phyloP scores from a whole-genome alignment of 2,113 vertebrate genomes.

The Hiodon tergisus region DNA sequence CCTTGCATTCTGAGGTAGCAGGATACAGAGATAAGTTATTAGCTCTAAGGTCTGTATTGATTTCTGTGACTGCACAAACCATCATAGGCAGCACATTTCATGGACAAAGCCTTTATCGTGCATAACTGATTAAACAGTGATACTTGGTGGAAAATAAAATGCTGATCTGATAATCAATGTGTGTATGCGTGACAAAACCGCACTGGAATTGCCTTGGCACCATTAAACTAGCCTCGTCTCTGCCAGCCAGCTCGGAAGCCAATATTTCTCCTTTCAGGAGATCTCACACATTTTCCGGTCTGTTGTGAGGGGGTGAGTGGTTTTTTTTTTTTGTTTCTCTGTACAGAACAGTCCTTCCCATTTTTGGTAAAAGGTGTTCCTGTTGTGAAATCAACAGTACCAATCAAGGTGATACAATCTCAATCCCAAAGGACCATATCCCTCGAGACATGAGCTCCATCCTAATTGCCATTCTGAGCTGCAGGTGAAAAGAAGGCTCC shows the following conservation, averaged over 20 bases:
- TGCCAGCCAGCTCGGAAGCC: background rate
- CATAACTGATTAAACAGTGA: constrained; percentile 25
- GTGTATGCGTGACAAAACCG: background rate
- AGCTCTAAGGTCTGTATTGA: constrained; percentile 18
- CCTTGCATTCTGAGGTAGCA: background rate
- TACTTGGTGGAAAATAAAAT: constrained; percentile 13
- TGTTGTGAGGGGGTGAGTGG: too few relatives aligned
- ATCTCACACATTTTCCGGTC: background rate
- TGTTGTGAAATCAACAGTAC: too few relatives aligned
- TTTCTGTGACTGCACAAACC: constrained; percentile 6
- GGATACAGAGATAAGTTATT: constrained; percentile 15
- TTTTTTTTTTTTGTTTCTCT: too few relatives aligned
- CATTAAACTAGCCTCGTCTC: background rate
- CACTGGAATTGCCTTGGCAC: background rate
- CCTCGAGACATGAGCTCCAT: too few relatives aligned
- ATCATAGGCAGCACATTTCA: constrained; percentile 7
- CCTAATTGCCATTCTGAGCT: too few relatives aligned
- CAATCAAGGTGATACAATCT: too few relatives aligned
- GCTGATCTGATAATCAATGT: constrained; percentile 17
- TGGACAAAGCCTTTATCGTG: constrained; percentile 17
- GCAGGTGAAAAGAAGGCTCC: too few relatives aligned
- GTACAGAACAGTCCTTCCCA: too few relatives aligned
- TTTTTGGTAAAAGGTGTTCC: too few relatives aligned
- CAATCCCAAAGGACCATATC: too few relatives aligned
- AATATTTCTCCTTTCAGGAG: background rate